These are phyloP conservation scores for Sinohyriopsis cumingii DNA, from an alignment of 2,888 invertebrate species.

Conservation along the genomic window DNA sequence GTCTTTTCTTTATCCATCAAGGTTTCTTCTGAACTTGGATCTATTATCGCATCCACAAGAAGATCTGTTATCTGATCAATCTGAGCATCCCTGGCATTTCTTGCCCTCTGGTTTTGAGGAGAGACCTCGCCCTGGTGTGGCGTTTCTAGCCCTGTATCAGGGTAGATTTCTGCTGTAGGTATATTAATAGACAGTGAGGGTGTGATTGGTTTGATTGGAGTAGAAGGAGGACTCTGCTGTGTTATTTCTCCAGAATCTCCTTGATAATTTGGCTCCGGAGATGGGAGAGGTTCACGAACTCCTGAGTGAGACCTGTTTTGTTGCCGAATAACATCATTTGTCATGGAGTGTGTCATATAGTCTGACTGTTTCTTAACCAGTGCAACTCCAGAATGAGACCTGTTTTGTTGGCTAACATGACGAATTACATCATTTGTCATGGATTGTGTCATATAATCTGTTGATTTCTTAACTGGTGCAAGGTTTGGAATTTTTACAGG, in stretches of 20 bases:
- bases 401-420: conserved; percentile 26
- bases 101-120: conserved; percentile 35
- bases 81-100: conserved; percentile 45
- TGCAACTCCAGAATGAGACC: neutral
- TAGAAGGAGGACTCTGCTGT: conserved; percentile 11
- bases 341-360: conserved; percentile 1
- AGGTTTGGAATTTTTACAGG: conserved; percentile 50
- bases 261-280: conserved; percentile 32
- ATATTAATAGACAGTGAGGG: conserved; percentile 54
- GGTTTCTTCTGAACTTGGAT: conserved; percentile 6
- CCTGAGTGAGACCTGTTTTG: conserved; percentile 20
- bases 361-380: conserved; percentile 1
- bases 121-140: conserved; percentile 25
- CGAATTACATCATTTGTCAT: conserved; percentile 23
- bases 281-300: conserved; percentile 43
- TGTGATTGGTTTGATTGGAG: conserved; percentile 20
- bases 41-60: conserved; percentile 37
- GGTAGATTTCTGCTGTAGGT: conserved; percentile 58
- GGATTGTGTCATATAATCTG: conserved; percentile 28
- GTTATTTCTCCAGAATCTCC: conserved; percentile 8
- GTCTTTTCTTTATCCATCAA: too few species aligned
- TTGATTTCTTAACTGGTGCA: conserved; percentile 18
- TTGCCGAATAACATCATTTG: conserved; percentile 12
- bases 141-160: conserved; percentile 50
- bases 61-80: conserved; percentile 53